Evolutionary conservation across 1,140 invertebrate species (phyloP), one percentile per base, ranked within the genome.

Genomic region (Lepidurus packardi): DNA sequence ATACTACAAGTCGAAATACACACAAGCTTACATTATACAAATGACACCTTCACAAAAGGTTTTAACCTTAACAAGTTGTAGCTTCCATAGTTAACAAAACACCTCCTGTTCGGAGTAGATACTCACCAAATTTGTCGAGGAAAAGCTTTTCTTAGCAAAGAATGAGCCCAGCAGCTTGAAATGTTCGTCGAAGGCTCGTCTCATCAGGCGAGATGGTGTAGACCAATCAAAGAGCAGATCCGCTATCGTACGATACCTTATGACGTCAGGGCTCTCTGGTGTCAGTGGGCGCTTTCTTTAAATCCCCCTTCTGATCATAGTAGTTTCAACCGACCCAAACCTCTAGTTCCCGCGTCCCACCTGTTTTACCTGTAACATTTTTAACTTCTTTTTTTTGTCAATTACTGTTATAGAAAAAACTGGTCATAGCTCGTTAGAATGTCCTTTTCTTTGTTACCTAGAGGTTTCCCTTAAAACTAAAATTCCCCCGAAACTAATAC

Each of bases 111-210:
- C 53, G 53, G n/a, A 16, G 21, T 65, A 65, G 53, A 65, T n/a
- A 65, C 53, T 65, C 53, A 65, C 53, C 53, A 65, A 65, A 65
- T 65, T 65, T 65, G 53, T 65, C 7, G 53, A 65, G 53, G 21
- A 13, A 65, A 65, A 65, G 53, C 53, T 65, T 65, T 65, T 65
- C 53, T 65, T 65, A 65, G 53, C 8, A 34, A 34, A 34, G 34
- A 34, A 34, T 34, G 2, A 34, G 34, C 3, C 34, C 34, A 34
- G 34, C 53, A n/a, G 53, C 53, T 65, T 21, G 16, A 65, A 65
- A 65, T n/a, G 53, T 65, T 65, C 53, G 53, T 65, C 53, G 53
- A 65, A 65, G 53, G 53, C 53, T 65, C 53, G 53, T 65, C 21
- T 65, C 21, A n/a, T 65, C 53, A 16, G 53, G 53, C 53, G 53